phyloP scores from a whole-genome alignment of 1,140 invertebrate species.

The Chrysopa pallens region DNA sequence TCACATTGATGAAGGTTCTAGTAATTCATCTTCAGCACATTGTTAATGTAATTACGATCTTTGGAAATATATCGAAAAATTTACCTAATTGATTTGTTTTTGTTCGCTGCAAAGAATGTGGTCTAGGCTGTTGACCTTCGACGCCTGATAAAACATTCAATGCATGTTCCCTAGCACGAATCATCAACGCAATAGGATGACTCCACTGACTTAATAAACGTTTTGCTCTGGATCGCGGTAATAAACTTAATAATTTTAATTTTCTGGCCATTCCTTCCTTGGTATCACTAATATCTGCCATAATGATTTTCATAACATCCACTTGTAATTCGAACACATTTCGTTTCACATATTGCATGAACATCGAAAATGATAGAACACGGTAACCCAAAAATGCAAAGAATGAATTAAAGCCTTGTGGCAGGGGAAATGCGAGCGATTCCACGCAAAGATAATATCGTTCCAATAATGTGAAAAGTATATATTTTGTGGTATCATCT shows the following conservation, averaged over 20 bases:
- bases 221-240: slow-evolving; percentile 55
- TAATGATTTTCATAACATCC: slow-evolving; percentile 68
- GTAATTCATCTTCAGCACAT: too few relatives aligned
- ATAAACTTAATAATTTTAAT: slow-evolving; percentile 47
- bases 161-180: slow-evolving; percentile 62
- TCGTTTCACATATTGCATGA: slow-evolving; percentile 60
- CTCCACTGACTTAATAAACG: slow-evolving; percentile 58
- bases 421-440: slow-evolving; percentile 61
- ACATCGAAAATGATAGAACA: slow-evolving; percentile 51
- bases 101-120: neutral
- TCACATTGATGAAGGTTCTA: too few relatives aligned
- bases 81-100: neutral
- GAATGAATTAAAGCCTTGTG: slow-evolving; percentile 71
- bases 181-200: slow-evolving; percentile 55
- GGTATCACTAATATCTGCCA: slow-evolving; percentile 53
- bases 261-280: slow-evolving; percentile 43
- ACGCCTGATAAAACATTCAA: slow-evolving; percentile 52
- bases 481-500: slow-evolving; percentile 39
- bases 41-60: too few relatives aligned
- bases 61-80: neutral
- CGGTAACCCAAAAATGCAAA: slow-evolving; percentile 69
- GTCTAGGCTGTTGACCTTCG: slow-evolving; percentile 7
- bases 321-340: slow-evolving; percentile 71
- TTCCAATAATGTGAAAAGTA: slow-evolving; percentile 54
- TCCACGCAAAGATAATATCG: slow-evolving; percentile 59